phyloP scores from a whole-genome alignment of 2,888 invertebrate genomes.

The Listrodromus nycthemerus region DNA sequence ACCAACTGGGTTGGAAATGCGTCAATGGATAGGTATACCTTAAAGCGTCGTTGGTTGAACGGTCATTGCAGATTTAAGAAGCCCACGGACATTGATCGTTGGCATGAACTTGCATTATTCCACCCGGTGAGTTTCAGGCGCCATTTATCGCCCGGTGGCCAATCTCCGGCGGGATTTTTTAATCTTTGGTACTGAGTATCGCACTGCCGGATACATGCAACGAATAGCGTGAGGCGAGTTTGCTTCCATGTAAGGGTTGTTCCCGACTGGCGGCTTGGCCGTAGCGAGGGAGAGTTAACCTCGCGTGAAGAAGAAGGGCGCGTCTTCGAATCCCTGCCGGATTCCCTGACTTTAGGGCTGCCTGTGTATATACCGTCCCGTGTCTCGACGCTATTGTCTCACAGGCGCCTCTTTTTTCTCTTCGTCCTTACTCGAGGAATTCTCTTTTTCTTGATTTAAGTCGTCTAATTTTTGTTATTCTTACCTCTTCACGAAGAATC shows the following conservation, averaged over 20 bases:
- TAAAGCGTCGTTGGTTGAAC: not conserved
- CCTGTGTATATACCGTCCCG: not conserved
- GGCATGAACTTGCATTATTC: not conserved
- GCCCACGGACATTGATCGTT: not conserved
- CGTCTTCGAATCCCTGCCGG: conserved; percentile 38
- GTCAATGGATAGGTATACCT: conserved; percentile 14
- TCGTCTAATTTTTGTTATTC: not conserved
- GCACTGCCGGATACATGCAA: not conserved
- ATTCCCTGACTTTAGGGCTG: conserved; percentile 13
- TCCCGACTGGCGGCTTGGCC: conserved; percentile 19
- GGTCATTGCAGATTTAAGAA: conserved; percentile 1
- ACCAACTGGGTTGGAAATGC: no score
- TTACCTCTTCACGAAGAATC: not conserved
- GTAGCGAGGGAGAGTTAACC: conserved; percentile 29
- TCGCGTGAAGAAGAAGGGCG: conserved; percentile 36
- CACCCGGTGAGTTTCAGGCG: not conserved
- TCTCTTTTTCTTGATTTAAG: not conserved
- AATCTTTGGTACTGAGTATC: not conserved
- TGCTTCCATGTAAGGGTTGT: conserved; percentile 36
- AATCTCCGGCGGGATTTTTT: not conserved
- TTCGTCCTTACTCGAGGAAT: not conserved
- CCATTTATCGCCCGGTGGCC: not conserved
- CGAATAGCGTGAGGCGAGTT: conserved; percentile 43
- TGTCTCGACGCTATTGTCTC: not conserved
- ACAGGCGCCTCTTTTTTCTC: not conserved